phyloP scores from a whole-genome alignment of 2,797 vertebrate genomes.

The Morelia viridis region DNA sequence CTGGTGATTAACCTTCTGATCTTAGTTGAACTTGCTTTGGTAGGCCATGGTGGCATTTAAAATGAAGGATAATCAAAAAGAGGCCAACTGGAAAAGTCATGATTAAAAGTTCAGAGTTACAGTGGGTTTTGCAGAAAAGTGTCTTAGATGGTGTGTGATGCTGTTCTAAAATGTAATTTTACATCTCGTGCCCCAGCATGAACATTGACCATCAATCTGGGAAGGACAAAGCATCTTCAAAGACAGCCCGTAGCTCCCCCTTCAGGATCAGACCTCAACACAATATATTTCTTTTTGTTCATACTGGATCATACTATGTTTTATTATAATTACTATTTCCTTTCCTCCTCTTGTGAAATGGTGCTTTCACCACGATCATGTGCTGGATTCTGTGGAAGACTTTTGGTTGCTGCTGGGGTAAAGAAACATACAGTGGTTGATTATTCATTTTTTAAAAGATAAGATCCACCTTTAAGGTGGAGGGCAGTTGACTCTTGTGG shows the following conservation, averaged over 20 bases:
- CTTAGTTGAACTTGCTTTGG: slow-evolving; percentile 34
- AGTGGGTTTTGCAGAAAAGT: slow-evolving; percentile 11
- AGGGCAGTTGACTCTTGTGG: neutral
- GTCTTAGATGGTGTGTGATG: neutral
- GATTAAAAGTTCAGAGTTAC: slow-evolving; percentile 35
- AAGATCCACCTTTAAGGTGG: neutral
- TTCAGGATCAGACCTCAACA: neutral
- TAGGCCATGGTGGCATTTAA: slow-evolving; percentile 42
- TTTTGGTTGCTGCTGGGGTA: neutral
- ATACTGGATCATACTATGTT: neutral
- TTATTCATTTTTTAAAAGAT: neutral
- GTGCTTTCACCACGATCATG: neutral
- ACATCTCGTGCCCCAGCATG: neutral
- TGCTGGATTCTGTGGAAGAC: neutral
- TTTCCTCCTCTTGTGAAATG: neutral
- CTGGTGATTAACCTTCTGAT: slow-evolving; percentile 47
- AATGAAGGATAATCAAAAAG: slow-evolving; percentile 39
- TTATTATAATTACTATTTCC: neutral
- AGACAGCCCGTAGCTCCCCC: neutral
- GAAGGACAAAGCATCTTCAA: neutral
- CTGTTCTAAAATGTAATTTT: neutral
- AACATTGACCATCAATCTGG: neutral
- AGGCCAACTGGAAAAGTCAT: slow-evolving; percentile 26
- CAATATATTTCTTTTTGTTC: neutral
- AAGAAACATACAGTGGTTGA: neutral